Conservation (phyloP, 37 sponge, comb jelly and placozoan species). For the Hormiphora californensis region DNA sequence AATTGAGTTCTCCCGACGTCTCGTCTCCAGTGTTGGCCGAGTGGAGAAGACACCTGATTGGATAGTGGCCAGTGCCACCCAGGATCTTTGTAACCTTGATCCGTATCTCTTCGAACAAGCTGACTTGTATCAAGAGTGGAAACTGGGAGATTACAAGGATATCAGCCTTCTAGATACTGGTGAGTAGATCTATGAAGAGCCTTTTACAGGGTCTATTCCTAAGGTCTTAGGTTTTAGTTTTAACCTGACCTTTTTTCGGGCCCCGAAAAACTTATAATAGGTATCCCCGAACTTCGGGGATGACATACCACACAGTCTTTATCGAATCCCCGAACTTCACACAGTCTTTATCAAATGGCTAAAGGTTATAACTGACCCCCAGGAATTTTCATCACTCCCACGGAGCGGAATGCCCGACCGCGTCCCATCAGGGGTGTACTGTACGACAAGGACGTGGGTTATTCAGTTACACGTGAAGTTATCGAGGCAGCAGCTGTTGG, state of each 20-base stretch:
- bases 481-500: neutral
- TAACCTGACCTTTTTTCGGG: too few relatives aligned
- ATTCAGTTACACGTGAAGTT: neutral
- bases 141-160: neutral
- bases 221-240: too few relatives aligned
- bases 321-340: too few relatives aligned
- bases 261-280: too few relatives aligned
- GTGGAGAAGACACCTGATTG: neutral
- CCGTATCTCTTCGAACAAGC: neutral
- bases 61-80: neutral
- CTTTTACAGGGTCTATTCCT: too few relatives aligned
- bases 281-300: too few relatives aligned
- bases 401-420: neutral
- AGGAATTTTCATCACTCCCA: neutral
- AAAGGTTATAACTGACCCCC: neutral
- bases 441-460: neutral
- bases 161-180: neutral
- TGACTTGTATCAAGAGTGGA: neutral
- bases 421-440: neutral
- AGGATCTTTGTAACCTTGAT: slow-evolving; percentile 14
- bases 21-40: neutral
- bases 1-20: neutral
- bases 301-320: too few relatives aligned
- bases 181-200: too few relatives aligned
- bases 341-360: neutral